Conservation (phyloP, 2,797 vertebrate species). For the Halcyon leucocephala region DNA sequence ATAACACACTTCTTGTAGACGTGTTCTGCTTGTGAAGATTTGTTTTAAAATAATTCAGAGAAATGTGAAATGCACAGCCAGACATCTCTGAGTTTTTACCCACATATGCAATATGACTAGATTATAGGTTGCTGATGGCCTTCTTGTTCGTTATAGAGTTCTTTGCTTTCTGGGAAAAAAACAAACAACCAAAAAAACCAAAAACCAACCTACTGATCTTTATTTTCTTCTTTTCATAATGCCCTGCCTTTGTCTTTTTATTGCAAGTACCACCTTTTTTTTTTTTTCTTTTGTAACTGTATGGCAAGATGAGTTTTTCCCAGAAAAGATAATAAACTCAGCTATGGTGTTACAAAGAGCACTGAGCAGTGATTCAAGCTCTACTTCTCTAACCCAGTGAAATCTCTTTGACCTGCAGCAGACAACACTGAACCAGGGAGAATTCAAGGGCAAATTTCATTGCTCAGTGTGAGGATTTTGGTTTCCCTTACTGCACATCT, state of each 20-base stretch:
- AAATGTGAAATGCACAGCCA: not conserved
- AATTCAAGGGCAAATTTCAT: not conserved
- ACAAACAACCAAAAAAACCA: no score
- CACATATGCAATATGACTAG: not conserved
- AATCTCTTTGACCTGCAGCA: not conserved
- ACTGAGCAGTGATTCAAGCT: not conserved
- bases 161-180: slow-evolving; percentile 7
- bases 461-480: not conserved
- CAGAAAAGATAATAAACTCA: not conserved
- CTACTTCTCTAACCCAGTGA: not conserved
- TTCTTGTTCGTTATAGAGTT: not conserved
- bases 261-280: not conserved
- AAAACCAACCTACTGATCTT: not conserved
- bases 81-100: not conserved
- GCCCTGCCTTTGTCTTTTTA: not conserved
- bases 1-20: not conserved
- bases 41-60: not conserved
- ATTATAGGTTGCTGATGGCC: not conserved
- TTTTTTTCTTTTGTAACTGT: not conserved
- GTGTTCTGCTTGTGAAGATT: not conserved
- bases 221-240: not conserved
- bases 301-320: not conserved
- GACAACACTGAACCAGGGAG: not conserved
- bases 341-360: not conserved
- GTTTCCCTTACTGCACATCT: not conserved